Base-by-base conservation (phyloP, 1,140 invertebrate species). In the Stenopsyche tienmushanensis region DNA sequence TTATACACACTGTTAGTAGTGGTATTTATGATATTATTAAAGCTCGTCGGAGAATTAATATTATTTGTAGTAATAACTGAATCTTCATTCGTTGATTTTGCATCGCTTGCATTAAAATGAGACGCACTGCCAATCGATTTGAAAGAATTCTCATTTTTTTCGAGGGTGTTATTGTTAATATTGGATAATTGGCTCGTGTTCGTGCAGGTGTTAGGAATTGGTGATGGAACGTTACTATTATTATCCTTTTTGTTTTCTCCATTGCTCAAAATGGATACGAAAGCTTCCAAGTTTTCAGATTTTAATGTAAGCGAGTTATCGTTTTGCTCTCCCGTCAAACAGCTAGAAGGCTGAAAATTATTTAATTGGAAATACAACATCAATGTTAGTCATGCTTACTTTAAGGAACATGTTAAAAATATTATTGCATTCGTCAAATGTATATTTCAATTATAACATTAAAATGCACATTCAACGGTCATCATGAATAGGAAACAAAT, bases 321-420 rank as follows among this genome's bases (percentile, higher is more conserved):
- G 49, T 50, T 59, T 62, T 65, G 62, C 49, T 71, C 62, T 54
- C 55, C 62, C 24, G 26, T 1, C 10, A 23, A 24, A n/a, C n/a
- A n/a, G n/a, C n/a, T n/a, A n/a, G n/a, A n/a, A 29, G 20, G 57
- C 65, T 70, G 58, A 67, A 71, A 77, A 66, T 66, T 69, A 18
- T 58, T 55, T 21, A 57, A 69, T 20, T 42, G 52, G 44, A 64
- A 57, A 69, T 62, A 65, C 55, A 64, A 68, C 55, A 68, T 64
- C 34, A 20, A 45, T 57, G 66, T 65, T 55, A 62, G 62, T 55
- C 65, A 67, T 67, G 65, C 65, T 63, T 25, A 29, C 23, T 50
- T 50, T 21, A 50, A 10, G n/a, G n/a, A n/a, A n/a, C n/a, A n/a
- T n/a, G n/a, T n/a, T n/a, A n/a, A n/a, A n/a, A n/a, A n/a, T n/a